Base-by-base conservation (phyloP, 2,797 vertebrate genomes). In the Botia kubotai region DNA sequence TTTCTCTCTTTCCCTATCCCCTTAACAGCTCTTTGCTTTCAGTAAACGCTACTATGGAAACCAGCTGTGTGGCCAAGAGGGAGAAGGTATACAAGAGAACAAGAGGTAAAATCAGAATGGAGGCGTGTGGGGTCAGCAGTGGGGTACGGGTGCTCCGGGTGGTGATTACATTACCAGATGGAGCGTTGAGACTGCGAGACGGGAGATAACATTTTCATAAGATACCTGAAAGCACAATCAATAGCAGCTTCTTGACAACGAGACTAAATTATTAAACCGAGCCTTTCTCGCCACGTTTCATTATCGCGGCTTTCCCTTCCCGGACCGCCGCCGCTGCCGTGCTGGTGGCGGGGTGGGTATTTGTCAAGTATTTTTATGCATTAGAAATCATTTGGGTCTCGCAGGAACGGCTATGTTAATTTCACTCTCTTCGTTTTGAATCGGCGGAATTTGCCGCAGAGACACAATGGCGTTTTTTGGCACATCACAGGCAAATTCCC, bases 241-340 rank as follows among this genome's bases (percentile, higher is more conserved):
- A 92, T 96, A 95, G 90, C 89, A 91, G 91, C 92, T 95, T 90
- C 92, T 92, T 93, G 93, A 95, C 93, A 90, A 58, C 78, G 89
- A 88, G 91, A 87, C 91, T 96, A 94, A 96, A 96, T 97, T 95
- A 97, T 97, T 97, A 94, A 96, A 91, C 91, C 89, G 91, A 91
- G 60, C 85, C 78, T 83, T 75, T 79, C 81, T 77, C 75, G 63
- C 55, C 82, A 53, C 66, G 82, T 91, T 95, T 95, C 90, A 94
- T 96, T 95, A 93, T 93, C 89, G 87, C 81, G 85, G 88, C 89
- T 95, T 96, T 95, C 93, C 92, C 91, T 93, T 91, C 80, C 80
- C 52, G 17, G 3, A 87, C 90, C 90, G 82, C 85, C 86, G 87
- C 89, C 86, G 89, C 88, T 66, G 78, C 91, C 91, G 85, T 23